phyloP scores from a whole-genome alignment of 2,113 vertebrate species.

The Equus quagga region DNA sequence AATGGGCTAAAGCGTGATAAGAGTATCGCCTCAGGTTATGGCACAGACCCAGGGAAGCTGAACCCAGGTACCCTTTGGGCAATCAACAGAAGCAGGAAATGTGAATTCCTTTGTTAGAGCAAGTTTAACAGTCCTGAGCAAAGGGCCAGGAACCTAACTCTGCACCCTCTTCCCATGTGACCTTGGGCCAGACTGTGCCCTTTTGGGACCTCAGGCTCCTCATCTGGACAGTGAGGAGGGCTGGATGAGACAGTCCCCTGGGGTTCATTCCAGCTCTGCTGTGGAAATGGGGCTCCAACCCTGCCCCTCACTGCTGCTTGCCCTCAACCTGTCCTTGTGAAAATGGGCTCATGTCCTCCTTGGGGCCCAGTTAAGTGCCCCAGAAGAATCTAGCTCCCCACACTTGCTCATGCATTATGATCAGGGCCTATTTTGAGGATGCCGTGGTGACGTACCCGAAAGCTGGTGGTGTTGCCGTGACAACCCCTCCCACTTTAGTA shows the following conservation, averaged over 20 bases:
- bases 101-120: background rate
- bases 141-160: background rate
- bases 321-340: background rate
- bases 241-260: background rate
- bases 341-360: background rate
- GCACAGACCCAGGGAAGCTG: background rate
- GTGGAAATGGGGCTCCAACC: background rate
- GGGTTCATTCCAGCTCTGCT: background rate
- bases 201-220: background rate
- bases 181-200: background rate
- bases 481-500: slow-evolving; percentile 56
- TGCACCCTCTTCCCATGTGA: background rate
- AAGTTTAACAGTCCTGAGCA: background rate
- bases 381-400: background rate
- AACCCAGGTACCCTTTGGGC: background rate
- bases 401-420: background rate
- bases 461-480: slow-evolving; percentile 43
- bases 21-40: background rate
- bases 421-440: slow-evolving; percentile 58
- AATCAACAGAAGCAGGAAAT: background rate
- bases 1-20: background rate
- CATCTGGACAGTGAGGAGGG: background rate
- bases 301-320: background rate
- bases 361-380: background rate
- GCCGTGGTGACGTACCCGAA: background rate